Evolutionary conservation across 2,113 vertebrate genomes (phyloP).

Genomic region (Bothrops jararaca): DNA sequence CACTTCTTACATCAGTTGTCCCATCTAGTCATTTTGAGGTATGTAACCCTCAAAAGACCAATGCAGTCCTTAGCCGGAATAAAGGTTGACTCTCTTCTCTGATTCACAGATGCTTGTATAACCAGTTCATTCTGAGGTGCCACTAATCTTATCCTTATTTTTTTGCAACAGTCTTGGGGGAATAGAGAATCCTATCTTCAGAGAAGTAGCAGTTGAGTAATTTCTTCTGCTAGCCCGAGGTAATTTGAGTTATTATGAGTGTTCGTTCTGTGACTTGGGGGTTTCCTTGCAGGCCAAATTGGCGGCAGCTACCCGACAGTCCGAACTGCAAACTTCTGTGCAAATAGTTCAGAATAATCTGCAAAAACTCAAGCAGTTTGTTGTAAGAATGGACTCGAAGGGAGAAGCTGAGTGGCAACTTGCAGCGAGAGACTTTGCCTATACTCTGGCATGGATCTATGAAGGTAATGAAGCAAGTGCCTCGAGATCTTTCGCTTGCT

Average conservation of each 20-base stretch:
- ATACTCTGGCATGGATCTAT: constrained; percentile 75
- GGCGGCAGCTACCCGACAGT: constrained; percentile 31
- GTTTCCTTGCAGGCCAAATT: constrained; percentile 64
- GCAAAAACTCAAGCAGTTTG: constrained; percentile 60
- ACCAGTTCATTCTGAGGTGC: not conserved
- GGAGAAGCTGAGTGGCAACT: constrained; percentile 62
- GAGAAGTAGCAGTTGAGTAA: not conserved
- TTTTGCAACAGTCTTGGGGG: not conserved
- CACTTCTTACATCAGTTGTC: not conserved
- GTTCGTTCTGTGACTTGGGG: not conserved
- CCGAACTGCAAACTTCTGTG: constrained; percentile 52
- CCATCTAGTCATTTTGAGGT: not conserved
- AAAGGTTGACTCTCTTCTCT: not conserved
- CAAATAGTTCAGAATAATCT: constrained; percentile 40
- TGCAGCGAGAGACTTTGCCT: constrained; percentile 79
- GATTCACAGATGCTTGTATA: not conserved
- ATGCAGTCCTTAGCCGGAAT: not conserved
- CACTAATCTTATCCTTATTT: not conserved
- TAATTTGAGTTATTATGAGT: too few relatives aligned
- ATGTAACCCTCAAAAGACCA: not conserved
- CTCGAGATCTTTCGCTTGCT: too few relatives aligned
- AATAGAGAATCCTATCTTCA: not conserved
- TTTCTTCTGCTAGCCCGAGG: not conserved
- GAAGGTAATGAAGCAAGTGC: constrained; percentile 55
- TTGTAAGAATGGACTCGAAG: constrained; percentile 19